Percentiles rank a stretch among this genome's conserved stretches.
phyloP scores from a whole-genome alignment of 2,888 invertebrate genomes.

The Bhutanitis thaidina region DNA sequence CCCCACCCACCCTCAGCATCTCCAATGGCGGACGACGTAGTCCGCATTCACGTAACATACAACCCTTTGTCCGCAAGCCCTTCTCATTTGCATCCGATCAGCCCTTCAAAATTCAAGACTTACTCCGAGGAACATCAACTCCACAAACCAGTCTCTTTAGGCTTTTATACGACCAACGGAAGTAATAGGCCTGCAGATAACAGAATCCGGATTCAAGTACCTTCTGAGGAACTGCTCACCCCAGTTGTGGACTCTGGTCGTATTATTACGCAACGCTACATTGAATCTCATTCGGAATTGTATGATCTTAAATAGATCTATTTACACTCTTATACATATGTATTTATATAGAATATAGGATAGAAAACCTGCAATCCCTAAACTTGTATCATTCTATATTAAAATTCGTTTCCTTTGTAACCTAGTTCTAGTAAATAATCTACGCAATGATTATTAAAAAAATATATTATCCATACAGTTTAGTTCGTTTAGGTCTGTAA shows the following conservation, averaged over 20 bases:
- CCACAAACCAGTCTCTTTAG: slow-evolving; percentile 63
- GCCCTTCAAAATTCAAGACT: slow-evolving; percentile 60
- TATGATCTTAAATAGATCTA: slow-evolving; percentile 59
- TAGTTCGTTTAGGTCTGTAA: too few species aligned
- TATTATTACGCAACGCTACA: slow-evolving; percentile 59
- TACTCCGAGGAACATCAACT: slow-evolving; percentile 60
- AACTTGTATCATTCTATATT: too few species aligned
- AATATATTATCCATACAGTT: too few species aligned
- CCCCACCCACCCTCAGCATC: slow-evolving; percentile 82
- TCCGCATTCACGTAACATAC: slow-evolving; percentile 90
- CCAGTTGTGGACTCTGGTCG: slow-evolving; percentile 82
- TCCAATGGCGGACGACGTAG: slow-evolving; percentile 82
- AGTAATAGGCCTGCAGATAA: slow-evolving; percentile 81
- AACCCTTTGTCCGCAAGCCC: slow-evolving; percentile 78
- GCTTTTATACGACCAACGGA: slow-evolving; percentile 77
- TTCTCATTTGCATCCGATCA: slow-evolving; percentile 68
- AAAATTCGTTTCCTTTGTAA: too few species aligned
- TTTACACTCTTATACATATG: neutral
- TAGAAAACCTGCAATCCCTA: too few species aligned
- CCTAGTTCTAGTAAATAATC: too few species aligned
- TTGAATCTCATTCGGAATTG: slow-evolving; percentile 62
- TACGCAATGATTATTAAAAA: too few species aligned
- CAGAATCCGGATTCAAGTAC: slow-evolving; percentile 86
- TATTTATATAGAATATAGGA: neutral
- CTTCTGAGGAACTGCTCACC: slow-evolving; percentile 83